Percentiles rank a stretch among this genome's conserved stretches.
phyloP scores from a whole-genome alignment of 2,797 vertebrate genomes.

The Lacerta viridis region DNA sequence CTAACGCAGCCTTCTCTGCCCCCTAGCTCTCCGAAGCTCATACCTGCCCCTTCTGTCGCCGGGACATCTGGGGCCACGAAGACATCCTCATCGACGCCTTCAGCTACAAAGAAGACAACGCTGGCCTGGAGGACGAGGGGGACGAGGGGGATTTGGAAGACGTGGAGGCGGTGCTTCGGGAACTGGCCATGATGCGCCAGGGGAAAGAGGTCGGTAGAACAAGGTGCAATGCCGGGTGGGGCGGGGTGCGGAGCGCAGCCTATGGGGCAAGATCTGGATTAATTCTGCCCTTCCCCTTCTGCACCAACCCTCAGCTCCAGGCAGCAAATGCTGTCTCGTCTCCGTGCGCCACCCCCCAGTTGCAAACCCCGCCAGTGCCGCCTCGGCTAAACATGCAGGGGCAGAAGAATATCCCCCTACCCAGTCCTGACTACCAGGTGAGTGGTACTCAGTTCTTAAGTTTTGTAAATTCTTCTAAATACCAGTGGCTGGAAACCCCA shows the following conservation, averaged over 20 bases:
- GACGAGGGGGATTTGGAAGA: constrained; percentile 78
- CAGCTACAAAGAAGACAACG: constrained; percentile 36
- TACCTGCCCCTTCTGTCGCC: constrained; percentile 91
- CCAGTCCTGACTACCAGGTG: constrained; percentile 27
- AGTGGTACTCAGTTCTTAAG: not conserved
- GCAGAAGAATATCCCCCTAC: not conserved
- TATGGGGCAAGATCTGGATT: too few relatives aligned
- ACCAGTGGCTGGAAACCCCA: too few relatives aligned
- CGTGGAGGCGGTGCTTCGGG: constrained; percentile 74
- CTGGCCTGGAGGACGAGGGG: constrained; percentile 30
- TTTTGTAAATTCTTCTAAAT: too few relatives aligned
- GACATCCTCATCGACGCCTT: constrained; percentile 80
- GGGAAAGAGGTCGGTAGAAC: constrained; percentile 51
- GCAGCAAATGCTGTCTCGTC: not conserved
- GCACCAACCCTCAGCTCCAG: not conserved
- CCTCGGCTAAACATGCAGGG: not conserved
- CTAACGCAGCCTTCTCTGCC: constrained; percentile 25
- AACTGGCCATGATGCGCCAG: constrained; percentile 80
- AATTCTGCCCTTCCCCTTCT: not conserved
- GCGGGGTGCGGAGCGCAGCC: too few relatives aligned
- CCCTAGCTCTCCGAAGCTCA: constrained; percentile 83
- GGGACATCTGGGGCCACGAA: constrained; percentile 86
- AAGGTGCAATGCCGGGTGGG: not conserved
- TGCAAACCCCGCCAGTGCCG: not conserved
- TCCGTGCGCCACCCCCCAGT: not conserved